Evolutionary conservation across 2,888 invertebrate species (phyloP).

Genomic region (Leptopterna dolabrata): DNA sequence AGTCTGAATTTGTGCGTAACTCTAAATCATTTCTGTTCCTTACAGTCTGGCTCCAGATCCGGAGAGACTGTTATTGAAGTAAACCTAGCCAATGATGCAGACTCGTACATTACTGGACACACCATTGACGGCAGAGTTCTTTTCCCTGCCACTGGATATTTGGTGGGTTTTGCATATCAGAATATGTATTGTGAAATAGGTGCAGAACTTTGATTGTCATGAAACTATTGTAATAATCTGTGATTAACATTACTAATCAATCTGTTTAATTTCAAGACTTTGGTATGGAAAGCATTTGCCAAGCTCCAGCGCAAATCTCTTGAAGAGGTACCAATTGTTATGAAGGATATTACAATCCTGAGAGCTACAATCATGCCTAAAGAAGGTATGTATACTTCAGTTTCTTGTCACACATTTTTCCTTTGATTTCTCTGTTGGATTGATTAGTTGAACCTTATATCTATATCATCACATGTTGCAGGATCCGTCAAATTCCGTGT

Average conservation of each 20-base stretch:
- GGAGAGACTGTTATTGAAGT: conserved; percentile 84
- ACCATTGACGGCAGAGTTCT: conserved; percentile 92
- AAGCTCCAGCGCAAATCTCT: conserved; percentile 80
- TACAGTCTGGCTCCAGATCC: conserved; percentile 70
- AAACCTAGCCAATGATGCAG: conserved; percentile 79
- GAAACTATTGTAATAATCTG: not conserved
- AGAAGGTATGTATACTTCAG: conserved; percentile 68
- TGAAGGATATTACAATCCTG: conserved; percentile 92
- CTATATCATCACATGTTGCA: conserved; percentile 49
- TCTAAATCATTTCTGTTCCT: too few species aligned
- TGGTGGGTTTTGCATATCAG: conserved; percentile 71
- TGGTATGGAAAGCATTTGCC: conserved; percentile 89
- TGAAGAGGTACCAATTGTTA: conserved; percentile 84
- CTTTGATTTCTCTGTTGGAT: too few species aligned
- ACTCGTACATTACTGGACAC: conserved; percentile 85
- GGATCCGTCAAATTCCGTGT: conserved; percentile 80
- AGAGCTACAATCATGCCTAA: conserved; percentile 94
- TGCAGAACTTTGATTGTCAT: not conserved
- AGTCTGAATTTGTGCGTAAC: too few species aligned
- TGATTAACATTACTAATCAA: not conserved
- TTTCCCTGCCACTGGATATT: conserved; percentile 95
- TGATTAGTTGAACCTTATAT: too few species aligned
- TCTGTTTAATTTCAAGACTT: conserved; percentile 68
- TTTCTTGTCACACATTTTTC: not conserved
- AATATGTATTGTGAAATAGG: too few species aligned